Evolutionary conservation across 2,113 vertebrate species (phyloP).

Genomic region (Galemys pyrenaicus): DNA sequence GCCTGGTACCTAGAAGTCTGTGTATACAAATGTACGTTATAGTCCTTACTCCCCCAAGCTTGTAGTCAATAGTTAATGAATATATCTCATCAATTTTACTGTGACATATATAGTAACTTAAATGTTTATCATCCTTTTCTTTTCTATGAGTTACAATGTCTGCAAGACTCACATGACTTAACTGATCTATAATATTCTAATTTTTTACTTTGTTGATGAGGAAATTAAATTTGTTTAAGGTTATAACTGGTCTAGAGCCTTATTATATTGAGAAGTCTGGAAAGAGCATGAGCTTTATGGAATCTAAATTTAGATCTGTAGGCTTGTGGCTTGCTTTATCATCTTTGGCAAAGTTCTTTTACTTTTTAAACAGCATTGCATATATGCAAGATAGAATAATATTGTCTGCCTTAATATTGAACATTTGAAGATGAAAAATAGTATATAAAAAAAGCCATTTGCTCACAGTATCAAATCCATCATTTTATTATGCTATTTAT

Average conservation of each 20-base stretch:
- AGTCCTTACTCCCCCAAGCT: not conserved
- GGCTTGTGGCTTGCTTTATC: not conserved
- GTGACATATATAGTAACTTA: slow-evolving; percentile 22
- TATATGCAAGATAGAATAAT: not conserved
- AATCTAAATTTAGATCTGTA: not conserved
- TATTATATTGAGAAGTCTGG: no score
- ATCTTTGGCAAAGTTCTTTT: slow-evolving; percentile 1
- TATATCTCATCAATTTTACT: not conserved
- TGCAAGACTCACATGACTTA: not conserved
- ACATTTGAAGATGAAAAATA: not conserved
- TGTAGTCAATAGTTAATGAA: not conserved
- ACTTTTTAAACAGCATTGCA: not conserved
- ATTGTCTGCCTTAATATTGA: not conserved
- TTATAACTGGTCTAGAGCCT: no score
- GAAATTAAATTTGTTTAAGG: not conserved
- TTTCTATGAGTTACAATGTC: slow-evolving; percentile 2
- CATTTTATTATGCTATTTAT: not conserved
- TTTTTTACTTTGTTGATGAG: not conserved
- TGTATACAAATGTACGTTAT: not conserved
- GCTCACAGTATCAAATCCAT: not conserved
- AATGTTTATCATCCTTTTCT: not conserved
- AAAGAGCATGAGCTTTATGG: not conserved
- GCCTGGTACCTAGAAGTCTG: not conserved
- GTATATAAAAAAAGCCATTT: not conserved
- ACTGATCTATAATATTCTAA: not conserved